Base-by-base conservation (phyloP, 2,797 vertebrate genomes). In the Lithobates sylvaticus region DNA sequence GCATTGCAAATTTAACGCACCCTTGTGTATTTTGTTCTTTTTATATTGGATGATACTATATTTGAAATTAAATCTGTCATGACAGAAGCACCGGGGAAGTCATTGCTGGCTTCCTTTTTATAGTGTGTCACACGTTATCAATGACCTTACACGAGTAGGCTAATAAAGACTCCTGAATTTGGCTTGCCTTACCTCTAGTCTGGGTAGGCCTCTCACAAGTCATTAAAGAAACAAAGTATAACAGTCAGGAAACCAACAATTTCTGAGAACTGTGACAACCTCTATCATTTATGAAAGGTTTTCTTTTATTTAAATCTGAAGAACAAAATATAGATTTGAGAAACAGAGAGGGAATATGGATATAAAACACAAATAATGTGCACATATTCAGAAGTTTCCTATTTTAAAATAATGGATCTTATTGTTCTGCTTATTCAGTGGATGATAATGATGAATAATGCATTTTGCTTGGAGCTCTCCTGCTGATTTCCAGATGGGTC, bases 401-500 rank as follows among this genome's bases (percentile, higher is more conserved):
- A 61, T 61, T 61, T 21, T 23, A 29, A 67, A 67, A 67, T 27
- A 67, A 29, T 67, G 27, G n/a, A 67, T 67, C 65, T 67, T 27
- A 26, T 26, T 67, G 65, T 67, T 5, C 27, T 26, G 2, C 65
- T 29, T 67, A 29, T 29, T 67, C 26, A 15, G 65, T 67, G 27
- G 27, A 67, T 15, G 9, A 15, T 67, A 67, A 67, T 67, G 26
- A 67, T 67, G 65, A 67, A 67, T 67, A 67, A 67, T 67, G 27
- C 65, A 67, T 67, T 67, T 67, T 67, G 65, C 65, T 67, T 26
- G 65, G 27, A 67, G 65, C 65, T 67, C 65, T 67, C 65, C 65
- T 67, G 65, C 65, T 67, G 65, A 67, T n/a, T 67, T 67, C 65
- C 65, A 67, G 65, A 67, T 67, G 65, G 65, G 26, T 39, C 69